phyloP scores from a whole-genome alignment of 2,888 invertebrate species.

The Drosophila austrosaltans region DNA sequence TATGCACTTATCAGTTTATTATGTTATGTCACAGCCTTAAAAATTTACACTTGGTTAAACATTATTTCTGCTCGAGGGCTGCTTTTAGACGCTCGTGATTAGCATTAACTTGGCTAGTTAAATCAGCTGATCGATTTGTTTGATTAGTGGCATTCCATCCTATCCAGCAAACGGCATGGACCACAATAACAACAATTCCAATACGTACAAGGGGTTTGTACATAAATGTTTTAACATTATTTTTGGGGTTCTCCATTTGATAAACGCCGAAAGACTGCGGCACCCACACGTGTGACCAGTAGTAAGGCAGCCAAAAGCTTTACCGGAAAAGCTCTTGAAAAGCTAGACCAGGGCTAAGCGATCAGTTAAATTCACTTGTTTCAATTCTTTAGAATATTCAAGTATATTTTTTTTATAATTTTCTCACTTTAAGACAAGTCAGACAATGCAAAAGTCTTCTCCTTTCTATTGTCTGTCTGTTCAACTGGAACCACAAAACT shows the following conservation, averaged over 20 bases:
- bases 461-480: background rate
- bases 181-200: constrained; percentile 65
- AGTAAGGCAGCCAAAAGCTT: constrained; percentile 18
- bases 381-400: no score
- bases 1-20: constrained; percentile 1
- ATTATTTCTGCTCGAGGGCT: constrained; percentile 38
- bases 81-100: constrained; percentile 58
- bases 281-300: constrained; percentile 18
- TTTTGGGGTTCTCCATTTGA: constrained; percentile 48
- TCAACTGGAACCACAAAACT: constrained; percentile 26
- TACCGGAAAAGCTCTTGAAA: constrained; percentile 1
- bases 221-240: constrained; percentile 33
- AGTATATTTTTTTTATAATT: background rate
- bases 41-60: background rate
- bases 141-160: constrained; percentile 59
- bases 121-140: constrained; percentile 28
- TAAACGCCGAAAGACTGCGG: constrained; percentile 1
- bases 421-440: constrained; percentile 6
- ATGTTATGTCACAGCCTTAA: constrained; percentile 7
- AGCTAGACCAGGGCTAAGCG: constrained; percentile 28
- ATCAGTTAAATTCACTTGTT: background rate
- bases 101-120: constrained; percentile 27
- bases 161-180: constrained; percentile 64
- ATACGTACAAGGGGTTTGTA: constrained; percentile 65
- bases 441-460: constrained; percentile 2